Conservation (phyloP, 2,888 invertebrate species). For the Trachelus stipa region DNA sequence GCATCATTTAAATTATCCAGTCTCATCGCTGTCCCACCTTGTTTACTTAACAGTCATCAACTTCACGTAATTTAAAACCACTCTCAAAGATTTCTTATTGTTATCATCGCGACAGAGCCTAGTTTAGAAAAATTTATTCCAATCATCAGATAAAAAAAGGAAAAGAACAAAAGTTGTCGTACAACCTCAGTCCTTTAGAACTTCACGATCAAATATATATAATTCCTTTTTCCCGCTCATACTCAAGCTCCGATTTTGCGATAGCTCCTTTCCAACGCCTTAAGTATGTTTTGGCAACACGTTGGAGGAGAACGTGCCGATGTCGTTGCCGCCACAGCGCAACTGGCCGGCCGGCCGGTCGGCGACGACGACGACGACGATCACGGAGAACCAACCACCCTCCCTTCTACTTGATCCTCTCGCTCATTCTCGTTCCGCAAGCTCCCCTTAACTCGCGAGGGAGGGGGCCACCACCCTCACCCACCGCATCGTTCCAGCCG, state of each 20-base stretch:
- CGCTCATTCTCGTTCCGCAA: constrained; percentile 23
- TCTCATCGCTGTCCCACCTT: background rate
- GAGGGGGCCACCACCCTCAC: constrained; percentile 11
- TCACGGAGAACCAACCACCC: constrained; percentile 18
- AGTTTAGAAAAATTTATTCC: background rate
- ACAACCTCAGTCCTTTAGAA: background rate
- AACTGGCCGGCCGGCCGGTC: constrained; percentile 60
- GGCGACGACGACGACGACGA: constrained; percentile 9
- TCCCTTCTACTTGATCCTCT: background rate
- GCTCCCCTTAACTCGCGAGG: constrained; percentile 25
- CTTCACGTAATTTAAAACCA: background rate
- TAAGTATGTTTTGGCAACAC: constrained; percentile 1
- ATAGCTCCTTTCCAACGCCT: background rate
- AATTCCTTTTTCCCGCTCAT: background rate
- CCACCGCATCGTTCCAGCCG: constrained; percentile 7
- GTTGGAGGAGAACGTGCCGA: background rate
- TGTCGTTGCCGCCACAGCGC: constrained; percentile 55
- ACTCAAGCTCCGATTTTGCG: background rate
- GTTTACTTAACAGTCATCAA: background rate
- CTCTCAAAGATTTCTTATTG: background rate
- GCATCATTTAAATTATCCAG: background rate
- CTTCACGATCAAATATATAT: background rate
- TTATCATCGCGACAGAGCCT: background rate
- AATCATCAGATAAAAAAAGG: background rate
- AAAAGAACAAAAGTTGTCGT: background rate